phyloP scores from a whole-genome alignment of 2,888 invertebrate genomes.

The Cyclophora punctaria region DNA sequence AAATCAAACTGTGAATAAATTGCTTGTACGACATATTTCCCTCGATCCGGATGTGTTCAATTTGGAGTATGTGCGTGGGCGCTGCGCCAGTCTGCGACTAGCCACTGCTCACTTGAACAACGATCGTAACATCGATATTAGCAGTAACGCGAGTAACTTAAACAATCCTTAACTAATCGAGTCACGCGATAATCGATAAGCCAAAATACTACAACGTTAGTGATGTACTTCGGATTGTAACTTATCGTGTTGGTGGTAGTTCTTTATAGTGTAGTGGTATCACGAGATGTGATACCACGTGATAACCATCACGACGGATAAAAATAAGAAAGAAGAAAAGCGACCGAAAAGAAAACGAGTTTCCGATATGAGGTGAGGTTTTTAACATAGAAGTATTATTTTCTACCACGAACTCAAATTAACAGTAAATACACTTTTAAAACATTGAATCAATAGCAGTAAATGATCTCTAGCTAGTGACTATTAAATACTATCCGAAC shows the following conservation, averaged over 20 bases:
- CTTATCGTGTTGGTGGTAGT: slow-evolving; percentile 6
- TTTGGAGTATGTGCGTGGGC: slow-evolving; percentile 48
- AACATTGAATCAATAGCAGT: too few species aligned
- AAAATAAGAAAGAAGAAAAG: slow-evolving; percentile 45
- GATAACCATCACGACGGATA: slow-evolving; percentile 53
- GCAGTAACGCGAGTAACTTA: slow-evolving; percentile 10
- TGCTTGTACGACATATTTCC: slow-evolving; percentile 71
- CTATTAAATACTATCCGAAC: too few species aligned
- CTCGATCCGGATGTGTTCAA: slow-evolving; percentile 71
- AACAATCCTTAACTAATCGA: neutral
- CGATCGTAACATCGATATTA: slow-evolving; percentile 20
- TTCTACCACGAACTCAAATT: too few species aligned
- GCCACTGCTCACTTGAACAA: slow-evolving; percentile 31
- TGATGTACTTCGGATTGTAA: neutral
- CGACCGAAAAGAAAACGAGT: slow-evolving; percentile 58
- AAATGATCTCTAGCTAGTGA: too few species aligned
- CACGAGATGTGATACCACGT: slow-evolving; percentile 69
- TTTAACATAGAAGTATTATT: too few species aligned
- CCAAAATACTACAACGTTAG: neutral
- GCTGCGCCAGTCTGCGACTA: slow-evolving; percentile 46
- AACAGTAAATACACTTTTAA: too few species aligned
- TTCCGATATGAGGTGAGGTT: slow-evolving; percentile 65
- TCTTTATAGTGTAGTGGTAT: slow-evolving; percentile 45
- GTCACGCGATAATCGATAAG: slow-evolving; percentile 5
- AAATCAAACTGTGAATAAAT: slow-evolving; percentile 66